Evolutionary conservation across 2,888 invertebrate genomes (phyloP).

Genomic region (Blera fallax): DNA sequence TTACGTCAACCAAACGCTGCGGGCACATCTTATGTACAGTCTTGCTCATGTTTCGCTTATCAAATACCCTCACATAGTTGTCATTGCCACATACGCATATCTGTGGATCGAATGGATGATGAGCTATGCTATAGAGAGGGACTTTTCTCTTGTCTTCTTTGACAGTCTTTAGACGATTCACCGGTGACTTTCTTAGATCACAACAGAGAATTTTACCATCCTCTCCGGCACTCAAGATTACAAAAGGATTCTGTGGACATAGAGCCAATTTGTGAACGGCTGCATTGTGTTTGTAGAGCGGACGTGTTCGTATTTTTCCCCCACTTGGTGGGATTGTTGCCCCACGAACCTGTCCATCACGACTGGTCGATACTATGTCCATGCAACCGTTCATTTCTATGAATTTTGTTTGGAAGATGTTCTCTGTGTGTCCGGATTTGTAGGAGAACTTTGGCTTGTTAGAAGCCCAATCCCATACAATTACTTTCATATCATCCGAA

Average conservation of each 20-base stretch:
- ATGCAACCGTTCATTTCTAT: conserved; percentile 87
- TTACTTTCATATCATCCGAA: conserved; percentile 93
- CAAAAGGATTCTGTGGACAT: conserved; percentile 88
- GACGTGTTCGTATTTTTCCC: conserved; percentile 78
- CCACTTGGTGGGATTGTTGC: conserved; percentile 85
- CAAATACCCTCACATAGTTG: conserved; percentile 89
- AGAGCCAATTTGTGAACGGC: conserved; percentile 94
- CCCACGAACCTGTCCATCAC: conserved; percentile 92
- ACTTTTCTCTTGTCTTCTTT: conserved; percentile 85
- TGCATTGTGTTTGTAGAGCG: conserved; percentile 87
- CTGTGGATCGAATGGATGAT: conserved; percentile 90
- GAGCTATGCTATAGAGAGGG: conserved; percentile 93
- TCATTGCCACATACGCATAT: conserved; percentile 93
- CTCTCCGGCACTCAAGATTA: conserved; percentile 93
- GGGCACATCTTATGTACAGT: conserved; percentile 87
- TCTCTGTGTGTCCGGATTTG: conserved; percentile 91
- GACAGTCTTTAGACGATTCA: conserved; percentile 83
- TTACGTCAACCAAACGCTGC: conserved; percentile 75
- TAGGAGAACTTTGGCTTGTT: conserved; percentile 86
- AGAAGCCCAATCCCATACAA: conserved; percentile 95
- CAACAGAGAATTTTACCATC: conserved; percentile 91
- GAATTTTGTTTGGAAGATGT: conserved; percentile 96
- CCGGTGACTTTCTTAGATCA: conserved; percentile 87
- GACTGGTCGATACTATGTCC: conserved; percentile 92
- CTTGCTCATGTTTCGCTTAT: conserved; percentile 84